Percentiles rank a stretch among this genome's conserved stretches.
These are phyloP conservation scores for Odobenus rosmarus DNA, from an alignment of 2,113 vertebrate genomes.

Conservation along the genomic window DNA sequence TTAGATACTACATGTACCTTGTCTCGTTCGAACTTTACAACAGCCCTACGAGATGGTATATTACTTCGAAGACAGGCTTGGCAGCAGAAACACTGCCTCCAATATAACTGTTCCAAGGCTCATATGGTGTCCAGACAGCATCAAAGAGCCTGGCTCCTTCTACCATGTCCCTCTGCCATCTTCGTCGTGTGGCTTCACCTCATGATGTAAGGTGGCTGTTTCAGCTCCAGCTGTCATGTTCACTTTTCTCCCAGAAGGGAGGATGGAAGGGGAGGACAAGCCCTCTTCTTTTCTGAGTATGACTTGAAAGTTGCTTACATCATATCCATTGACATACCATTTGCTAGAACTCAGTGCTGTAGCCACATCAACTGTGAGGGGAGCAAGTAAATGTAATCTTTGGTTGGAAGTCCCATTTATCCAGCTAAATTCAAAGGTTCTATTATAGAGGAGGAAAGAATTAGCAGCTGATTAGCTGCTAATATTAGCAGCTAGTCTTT, in stretches of 20 bases:
- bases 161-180: not conserved
- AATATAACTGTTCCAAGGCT: too few relatives aligned
- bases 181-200: not conserved
- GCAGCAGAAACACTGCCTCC: not conserved
- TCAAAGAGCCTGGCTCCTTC: not conserved
- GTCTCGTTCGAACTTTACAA: not conserved
- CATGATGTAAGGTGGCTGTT: not conserved
- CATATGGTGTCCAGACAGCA: not conserved
- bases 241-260: not conserved
- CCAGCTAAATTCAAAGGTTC: not conserved
- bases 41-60: not conserved
- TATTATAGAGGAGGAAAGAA: not conserved
- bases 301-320: not conserved
- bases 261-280: not conserved
- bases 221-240: not conserved
- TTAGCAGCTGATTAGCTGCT: not conserved
- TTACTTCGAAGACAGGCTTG: not conserved
- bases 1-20: not conserved
- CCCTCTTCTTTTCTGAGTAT: not conserved
- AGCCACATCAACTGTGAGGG: not conserved
- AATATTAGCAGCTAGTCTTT: not conserved
- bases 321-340: not conserved
- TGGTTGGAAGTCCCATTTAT: not conserved
- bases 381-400: not conserved
- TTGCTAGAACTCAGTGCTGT: not conserved